Evolutionary conservation across 23 tunicate genomes (phyloP), one percentile per base, ranked within the genome.

Genomic region (Trididemnum miniatum): DNA sequence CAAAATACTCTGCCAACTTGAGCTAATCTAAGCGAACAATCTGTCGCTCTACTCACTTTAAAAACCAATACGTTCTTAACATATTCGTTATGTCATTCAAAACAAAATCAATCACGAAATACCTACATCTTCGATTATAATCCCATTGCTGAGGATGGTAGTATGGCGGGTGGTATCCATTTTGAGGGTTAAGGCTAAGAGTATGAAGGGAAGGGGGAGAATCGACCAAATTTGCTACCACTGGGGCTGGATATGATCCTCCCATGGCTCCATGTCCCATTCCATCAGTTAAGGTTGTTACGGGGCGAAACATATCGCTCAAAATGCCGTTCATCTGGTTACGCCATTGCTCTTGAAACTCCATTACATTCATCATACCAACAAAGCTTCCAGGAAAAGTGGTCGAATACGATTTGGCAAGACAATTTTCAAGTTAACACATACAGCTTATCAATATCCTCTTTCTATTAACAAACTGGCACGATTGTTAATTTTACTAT

Each of bases 291-390:
- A 20, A 32, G 31, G 63, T 50, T 31, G 72, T 65, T 0, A 81
- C 27, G 1, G 84, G 83, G 1, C 86, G 18, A 71, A 92, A 87
- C 37, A 87, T 79, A 37, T 92, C 92, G 34, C 81, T 78, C 63
- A 92, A 65, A 25, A 92, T 92, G n/a, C 97, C 91, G 78, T 92
- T 87, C 97, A 87, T 92, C 35, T 83, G 79, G 38, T 87, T 83
- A 32, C 92, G 54, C 97, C 97, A 91, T 91, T 91, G 97, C 60
- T 91, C 90, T 77, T 91, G 97, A 40, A 91, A 91, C 54, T 91
- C 87, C 81, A 86, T 85, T 54, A 89, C 87, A 39, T 84, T 89
- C 94, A 89, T 89, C 72, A 37, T 84, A 37, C n/a, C n/a, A n/a
- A n/a, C n/a, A n/a, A n/a, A n/a, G n/a, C n/a, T n/a, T n/a, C n/a